phyloP scores from a whole-genome alignment of 92 coral and sea anemone species.

The Zoanthus gigantus region DNA sequence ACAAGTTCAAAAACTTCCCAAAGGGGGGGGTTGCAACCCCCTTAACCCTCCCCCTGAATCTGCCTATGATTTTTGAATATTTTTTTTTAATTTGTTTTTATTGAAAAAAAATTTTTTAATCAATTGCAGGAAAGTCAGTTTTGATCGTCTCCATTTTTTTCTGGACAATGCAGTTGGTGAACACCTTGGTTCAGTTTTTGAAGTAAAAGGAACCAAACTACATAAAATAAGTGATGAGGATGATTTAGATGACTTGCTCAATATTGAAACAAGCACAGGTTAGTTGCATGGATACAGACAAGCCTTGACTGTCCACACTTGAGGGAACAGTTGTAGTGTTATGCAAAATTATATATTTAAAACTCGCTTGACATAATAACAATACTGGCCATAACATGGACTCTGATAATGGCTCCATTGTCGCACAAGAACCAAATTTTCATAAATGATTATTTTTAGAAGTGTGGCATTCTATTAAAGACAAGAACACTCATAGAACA shows the following conservation, averaged over 20 bases:
- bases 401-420: too few species aligned
- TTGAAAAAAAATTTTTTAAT: not conserved
- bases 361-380: too few species aligned
- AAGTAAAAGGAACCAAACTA: conserved; percentile 74
- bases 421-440: too few species aligned
- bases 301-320: too few species aligned
- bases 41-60: too few species aligned
- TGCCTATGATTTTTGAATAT: not conserved
- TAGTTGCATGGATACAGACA: not conserved
- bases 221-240: conserved; percentile 51
- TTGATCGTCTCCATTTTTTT: conserved; percentile 78
- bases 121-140: conserved; percentile 66
- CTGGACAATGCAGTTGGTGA: conserved; percentile 88
- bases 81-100: not conserved
- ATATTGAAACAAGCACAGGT: conserved; percentile 39
- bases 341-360: too few species aligned
- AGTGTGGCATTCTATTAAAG: too few species aligned
- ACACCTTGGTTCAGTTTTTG: conserved; percentile 87
- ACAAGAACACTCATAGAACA: too few species aligned
- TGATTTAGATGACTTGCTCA: conserved; percentile 77
- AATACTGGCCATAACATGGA: not conserved
- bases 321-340: too few species aligned
- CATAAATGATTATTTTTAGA: too few species aligned
- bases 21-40: too few species aligned
- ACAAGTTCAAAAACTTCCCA: too few species aligned